Base-by-base conservation (phyloP, 2,113 vertebrate genomes). In the Grus americana region DNA sequence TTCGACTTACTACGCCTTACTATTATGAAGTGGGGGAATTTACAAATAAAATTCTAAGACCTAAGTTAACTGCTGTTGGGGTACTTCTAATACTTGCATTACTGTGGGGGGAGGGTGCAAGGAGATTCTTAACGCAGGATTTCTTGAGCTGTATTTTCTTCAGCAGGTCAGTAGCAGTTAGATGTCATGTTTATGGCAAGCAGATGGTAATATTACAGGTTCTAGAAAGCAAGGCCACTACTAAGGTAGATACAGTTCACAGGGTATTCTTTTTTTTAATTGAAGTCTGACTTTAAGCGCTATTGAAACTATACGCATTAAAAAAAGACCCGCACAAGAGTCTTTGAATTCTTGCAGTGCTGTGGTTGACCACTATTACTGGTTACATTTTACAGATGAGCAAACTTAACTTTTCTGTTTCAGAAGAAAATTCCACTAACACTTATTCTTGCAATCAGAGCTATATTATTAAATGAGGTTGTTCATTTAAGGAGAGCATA, bases 81-180 rank as follows among this genome's bases (percentile, higher is more conserved):
- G 20, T 21, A 19, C 29, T 55, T 75, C 6, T 40, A 67, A 61
- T 26, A 19, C 24, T 79, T 47, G 32, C 3, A 7, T 85, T 55
- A 7, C 16, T 38, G 38, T 6, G 16, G 12, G 8, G 3, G 2
- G 17, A 4, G 2, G 5, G 3, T 34, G 9, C 30, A 47, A 79
- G 23, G 12, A 68, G 5, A 6, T 44, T 32, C 30, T 52, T 20
- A 46, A 32, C 2, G 9, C 5, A 24, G 42, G 16, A 44, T 57
- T 87, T 55, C 58, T 79, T 7, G 27, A 65, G 24, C n/a, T 54
- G 2, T 24, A 30, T 80, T 73, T 63, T 40, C 58, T 63, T 59
- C 40, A 42, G 49, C 61, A 42, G 2, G 0, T 63, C 79, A 70
- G 30, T 1, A 52, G 46, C 24, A 71, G 32, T 17, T 15, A 67